Evolutionary conservation across 2,797 vertebrate species (phyloP), one percentile per base, ranked within the genome.

Genomic region (Bovichtus variegatus): DNA sequence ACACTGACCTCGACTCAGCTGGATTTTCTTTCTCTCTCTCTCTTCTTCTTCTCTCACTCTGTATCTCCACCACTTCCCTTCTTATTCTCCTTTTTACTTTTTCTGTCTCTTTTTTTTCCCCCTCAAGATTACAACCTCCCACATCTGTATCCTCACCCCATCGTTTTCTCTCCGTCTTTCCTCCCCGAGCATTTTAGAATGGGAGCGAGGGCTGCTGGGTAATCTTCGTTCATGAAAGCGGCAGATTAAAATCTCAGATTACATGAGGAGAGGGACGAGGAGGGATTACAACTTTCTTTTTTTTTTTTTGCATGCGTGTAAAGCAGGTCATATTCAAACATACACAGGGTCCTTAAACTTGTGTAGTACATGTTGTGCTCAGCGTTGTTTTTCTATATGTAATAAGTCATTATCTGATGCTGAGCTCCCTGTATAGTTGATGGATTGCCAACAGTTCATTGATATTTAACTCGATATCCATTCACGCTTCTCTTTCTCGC

Each of bases 241-340:
- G 34, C 29, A 81, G 88, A 91, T 94, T 92, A 88, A 90, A 91
- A 78, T 90, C 86, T 89, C 74, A 80, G 89, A 92, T 93, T 91
- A 91, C 83, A 83, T 80, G 83, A 80, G 76, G 34, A 80, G 60
- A 64, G 49, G 36, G 50, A 60, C 72, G 34, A 59, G 63, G 23
- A 55, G 51, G 74, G 91, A 91, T 91, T 92, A 88, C 75, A 83
- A 86, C 58, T 58, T 61, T 67, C 59, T 62, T 62, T 74, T 19
- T 46, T 53, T 68, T 66, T 19, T 46, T 53, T 68, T 66, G 68
- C 40, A 50, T 11, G 70, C 60, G 43, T 66, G 65, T 74, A 62
- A 80, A 83, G 57, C 25, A 59, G 40, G 49, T 81, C 59, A 50
- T 41, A 49, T 12, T 71, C 19, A 59, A 67, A 68, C 58, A 27